Percentiles rank a stretch among this genome's conserved stretches.
Conservation (phyloP, 2,888 invertebrate genomes). For the Plebejus melissa region DNA sequence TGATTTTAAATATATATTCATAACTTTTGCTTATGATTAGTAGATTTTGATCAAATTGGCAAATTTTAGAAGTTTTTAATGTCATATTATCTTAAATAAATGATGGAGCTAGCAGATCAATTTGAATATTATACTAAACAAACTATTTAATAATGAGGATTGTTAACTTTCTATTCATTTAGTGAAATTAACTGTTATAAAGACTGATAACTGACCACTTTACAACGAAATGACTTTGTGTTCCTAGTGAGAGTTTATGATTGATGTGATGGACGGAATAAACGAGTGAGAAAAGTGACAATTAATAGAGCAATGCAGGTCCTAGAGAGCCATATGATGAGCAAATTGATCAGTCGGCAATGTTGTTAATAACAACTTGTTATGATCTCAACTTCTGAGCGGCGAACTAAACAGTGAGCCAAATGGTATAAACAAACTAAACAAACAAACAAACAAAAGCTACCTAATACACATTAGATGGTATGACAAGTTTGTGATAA, state of each 20-base stretch:
- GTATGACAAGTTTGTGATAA: not conserved
- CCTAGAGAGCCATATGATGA: not conserved
- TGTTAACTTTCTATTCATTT: not conserved
- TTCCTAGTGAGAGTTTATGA: constrained; percentile 3
- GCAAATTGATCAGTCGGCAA: not conserved
- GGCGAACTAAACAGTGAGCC: too few species aligned
- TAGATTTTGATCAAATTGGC: not conserved
- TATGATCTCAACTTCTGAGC: too few species aligned
- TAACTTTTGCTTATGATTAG: not conserved
- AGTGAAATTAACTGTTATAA: not conserved
- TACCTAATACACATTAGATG: not conserved
- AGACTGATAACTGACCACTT: not conserved
- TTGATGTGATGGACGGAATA: not conserved
- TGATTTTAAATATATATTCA: not conserved
- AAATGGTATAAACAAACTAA: too few species aligned
- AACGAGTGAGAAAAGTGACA: not conserved
- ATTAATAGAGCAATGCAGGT: not conserved
- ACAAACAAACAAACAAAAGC: too few species aligned
- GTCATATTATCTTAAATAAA: not conserved
- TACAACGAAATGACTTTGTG: not conserved
- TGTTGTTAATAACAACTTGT: too few species aligned
- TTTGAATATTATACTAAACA: not conserved
- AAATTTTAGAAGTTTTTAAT: not conserved
- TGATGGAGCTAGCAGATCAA: not conserved
- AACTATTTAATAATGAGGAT: not conserved